These are phyloP conservation scores for Nephila pilipes DNA, from an alignment of 1,140 invertebrate species.

Conservation along the genomic window DNA sequence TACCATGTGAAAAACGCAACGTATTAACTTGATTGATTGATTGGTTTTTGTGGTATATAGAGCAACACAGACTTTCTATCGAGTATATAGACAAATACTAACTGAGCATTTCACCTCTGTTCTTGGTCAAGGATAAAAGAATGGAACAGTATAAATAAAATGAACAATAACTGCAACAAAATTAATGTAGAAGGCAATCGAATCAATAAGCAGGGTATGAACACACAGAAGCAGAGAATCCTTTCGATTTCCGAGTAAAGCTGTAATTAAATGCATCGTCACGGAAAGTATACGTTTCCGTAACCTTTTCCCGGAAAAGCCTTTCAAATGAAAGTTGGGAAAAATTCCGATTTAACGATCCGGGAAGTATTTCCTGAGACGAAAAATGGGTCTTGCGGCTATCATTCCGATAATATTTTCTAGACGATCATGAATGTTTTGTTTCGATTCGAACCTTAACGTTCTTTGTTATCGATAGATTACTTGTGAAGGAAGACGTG, in stretches of 20 bases:
- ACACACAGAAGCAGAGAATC: not conserved
- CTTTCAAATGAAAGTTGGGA: not conserved
- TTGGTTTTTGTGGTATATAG: no score
- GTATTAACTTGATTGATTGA: no score
- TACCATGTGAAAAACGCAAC: no score
- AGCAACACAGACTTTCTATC: no score
- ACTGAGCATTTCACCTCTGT: not conserved
- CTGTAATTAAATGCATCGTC: not conserved
- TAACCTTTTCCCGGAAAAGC: not conserved
- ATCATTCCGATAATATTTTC: conserved; percentile 3
- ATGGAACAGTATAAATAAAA: not conserved
- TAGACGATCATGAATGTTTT: not conserved
- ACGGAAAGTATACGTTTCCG: conserved; percentile 3
- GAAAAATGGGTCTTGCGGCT: not conserved
- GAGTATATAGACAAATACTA: no score
- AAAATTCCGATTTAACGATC: conserved; percentile 11
- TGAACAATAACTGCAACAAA: not conserved
- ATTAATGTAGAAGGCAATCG: not conserved
- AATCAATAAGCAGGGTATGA: not conserved
- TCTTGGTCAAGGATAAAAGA: not conserved
- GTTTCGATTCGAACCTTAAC: not conserved
- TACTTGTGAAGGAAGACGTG: not conserved
- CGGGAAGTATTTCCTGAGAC: not conserved
- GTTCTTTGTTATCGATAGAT: not conserved
- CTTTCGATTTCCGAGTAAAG: conserved; percentile 8